Evolutionary conservation across 2,888 invertebrate species (phyloP).

Genomic region (Gastracanthus pulcherrimus): DNA sequence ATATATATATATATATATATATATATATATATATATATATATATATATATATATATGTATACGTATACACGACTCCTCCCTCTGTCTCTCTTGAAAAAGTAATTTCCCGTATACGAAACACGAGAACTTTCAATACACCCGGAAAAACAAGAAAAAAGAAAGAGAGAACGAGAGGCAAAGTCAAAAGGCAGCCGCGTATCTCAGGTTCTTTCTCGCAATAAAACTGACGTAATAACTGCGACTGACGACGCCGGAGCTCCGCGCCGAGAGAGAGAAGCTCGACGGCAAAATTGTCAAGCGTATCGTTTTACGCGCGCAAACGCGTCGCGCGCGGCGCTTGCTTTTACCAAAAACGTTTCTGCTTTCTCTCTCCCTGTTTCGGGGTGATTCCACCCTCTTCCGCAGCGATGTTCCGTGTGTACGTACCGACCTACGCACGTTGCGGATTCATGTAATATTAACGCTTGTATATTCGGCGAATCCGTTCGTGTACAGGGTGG

Average conservation of each 20-base stretch:
- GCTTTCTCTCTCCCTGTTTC: neutral
- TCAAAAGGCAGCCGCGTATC: too few species aligned
- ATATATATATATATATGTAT: too few species aligned
- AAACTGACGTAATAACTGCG: slow-evolving; percentile 59
- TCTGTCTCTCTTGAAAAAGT: slow-evolving; percentile 16
- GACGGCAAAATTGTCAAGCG: slow-evolving; percentile 66
- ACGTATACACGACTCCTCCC: too few species aligned
- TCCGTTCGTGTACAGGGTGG: neutral
- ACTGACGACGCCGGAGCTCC: too few species aligned
- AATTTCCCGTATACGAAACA: slow-evolving; percentile 45
- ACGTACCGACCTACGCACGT: neutral
- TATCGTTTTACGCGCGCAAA: slow-evolving; percentile 70
- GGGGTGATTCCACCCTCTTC: slow-evolving; percentile 38
- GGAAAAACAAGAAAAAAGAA: too few species aligned
- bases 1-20: too few species aligned
- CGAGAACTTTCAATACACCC: slow-evolving; percentile 45
- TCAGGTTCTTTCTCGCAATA: slow-evolving; percentile 54
- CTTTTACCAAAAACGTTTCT: slow-evolving; percentile 48
- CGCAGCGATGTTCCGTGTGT: too few species aligned
- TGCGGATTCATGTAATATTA: slow-evolving; percentile 53
- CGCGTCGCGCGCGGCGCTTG: neutral
- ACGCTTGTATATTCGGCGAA: slow-evolving; percentile 27
- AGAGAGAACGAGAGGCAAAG: neutral
- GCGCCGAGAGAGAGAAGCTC: slow-evolving; percentile 28
- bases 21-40: too few species aligned